Base-by-base conservation (phyloP, 2,797 vertebrate genomes). In the Sebastes iracundus region DNA sequence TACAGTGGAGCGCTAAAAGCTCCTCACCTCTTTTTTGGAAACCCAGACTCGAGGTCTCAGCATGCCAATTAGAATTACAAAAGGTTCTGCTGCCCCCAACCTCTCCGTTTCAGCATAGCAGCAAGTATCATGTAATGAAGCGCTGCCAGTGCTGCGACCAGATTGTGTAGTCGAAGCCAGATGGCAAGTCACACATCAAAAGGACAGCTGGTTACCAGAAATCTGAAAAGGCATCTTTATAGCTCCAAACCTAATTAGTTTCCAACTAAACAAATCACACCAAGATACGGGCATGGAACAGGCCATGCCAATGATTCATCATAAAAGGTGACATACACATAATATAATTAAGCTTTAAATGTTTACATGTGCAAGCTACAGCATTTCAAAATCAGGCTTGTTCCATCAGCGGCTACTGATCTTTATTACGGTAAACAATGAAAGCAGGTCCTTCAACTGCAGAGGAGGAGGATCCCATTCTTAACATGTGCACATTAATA, bases 11-110 rank as follows among this genome's bases (percentile, higher is more conserved):
- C 30, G 2, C 30, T 46, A 52, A 64, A 74, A 70, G 84, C 58
- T 33, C 42, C 63, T 82, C 70, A 38, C 6, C 56, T 72, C 71
- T 63, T 70, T 82, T 81, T 75, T 77, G 62, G 73, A 77, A 71
- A 68, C 56, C 42, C 27, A 65, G 28, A 68, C 77, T 82, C 64
- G 69, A 80, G 68, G 53, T 79, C 87, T 73, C 79, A 77, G 81
- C 84, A 70, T 70, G 81, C 65, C 65, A 83, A 86, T 86, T 86
- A 80, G 30, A 82, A 90, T 86, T 87, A 93, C 86, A 93, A 88
- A 90, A 93, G 87, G 70, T 79, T 92, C 80, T 94, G 91, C 93
- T 95, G 94, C 94, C 94, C 93, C 90, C 96, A 92, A 84, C 88
- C 90, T 93, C 86, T 91, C 32, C 63, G 52, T 88, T 81, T 82